Evolutionary conservation across 2,888 invertebrate species (phyloP), one percentile per base, ranked within the genome.

Genomic region (Mechanitis mazaeus): DNA sequence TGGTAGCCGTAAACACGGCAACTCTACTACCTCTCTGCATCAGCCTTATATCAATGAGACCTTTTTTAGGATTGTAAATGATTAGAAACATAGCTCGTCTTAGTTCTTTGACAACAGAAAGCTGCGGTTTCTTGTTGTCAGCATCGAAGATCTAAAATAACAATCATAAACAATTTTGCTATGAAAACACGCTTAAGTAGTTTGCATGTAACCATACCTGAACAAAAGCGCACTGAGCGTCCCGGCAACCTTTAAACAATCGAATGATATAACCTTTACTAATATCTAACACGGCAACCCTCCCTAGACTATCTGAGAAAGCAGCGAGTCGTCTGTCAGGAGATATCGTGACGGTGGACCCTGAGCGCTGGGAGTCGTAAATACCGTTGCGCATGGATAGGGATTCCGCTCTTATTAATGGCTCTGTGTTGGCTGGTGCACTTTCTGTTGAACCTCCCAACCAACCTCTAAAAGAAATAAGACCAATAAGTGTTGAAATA

Each of bases 191-290:
- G 33, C 12, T 20, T 7, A 55, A 53, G 38, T 31, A n/a, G 11
- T 12, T 33, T 12, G 45, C 3, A 12, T 4, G 20, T 42, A 59
- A 45, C 68, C 69, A 38, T 72, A 96, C 95, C 84, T 96, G 95
- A 53, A 98, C 90, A 93, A 98, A 99, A 2, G 96, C 97, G 79
- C 97, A 96, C 79, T 98, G 96, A 0, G 98, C 98, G 79, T 98
- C 97, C 58, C 98, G 92, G 81, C 97, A 99, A 3, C 99, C 98
- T 90, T 98, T 98, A 92, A 98, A 97, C 77, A 98, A 94, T 58
- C 97, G 92, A 47, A 98, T 85, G 33, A 95, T 93, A 59, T 95
- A 91, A 1, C 97, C 97, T 69, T 92, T 92, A 56, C 91, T 91
- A 12, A 96, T 93, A 83, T 99, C 98, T 45, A 99, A 85, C 20